Conservation (phyloP, 2,888 invertebrate genomes). For the Drosophila nigricruria region DNA sequence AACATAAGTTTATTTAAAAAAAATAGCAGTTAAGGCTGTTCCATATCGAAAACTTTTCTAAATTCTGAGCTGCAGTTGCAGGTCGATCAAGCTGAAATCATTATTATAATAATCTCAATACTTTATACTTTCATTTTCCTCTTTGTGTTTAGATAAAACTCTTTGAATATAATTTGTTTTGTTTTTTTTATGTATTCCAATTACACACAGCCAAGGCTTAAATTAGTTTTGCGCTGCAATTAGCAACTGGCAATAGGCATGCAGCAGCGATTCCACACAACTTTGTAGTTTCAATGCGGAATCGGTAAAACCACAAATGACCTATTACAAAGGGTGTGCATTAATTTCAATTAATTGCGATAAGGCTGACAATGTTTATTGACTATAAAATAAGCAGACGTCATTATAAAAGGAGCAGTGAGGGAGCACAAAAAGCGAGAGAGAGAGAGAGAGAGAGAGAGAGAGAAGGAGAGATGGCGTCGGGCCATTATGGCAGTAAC, state of each 20-base stretch:
- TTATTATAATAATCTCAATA: background rate
- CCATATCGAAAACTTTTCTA: background rate
- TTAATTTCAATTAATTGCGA: constrained; percentile 78
- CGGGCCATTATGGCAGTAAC: constrained; percentile 31
- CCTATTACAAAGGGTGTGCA: constrained; percentile 56
- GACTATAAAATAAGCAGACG: constrained; percentile 65
- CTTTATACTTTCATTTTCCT: background rate
- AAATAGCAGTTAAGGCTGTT: constrained; percentile 46
- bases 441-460: background rate
- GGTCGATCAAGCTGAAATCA: background rate
- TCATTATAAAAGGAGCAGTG: background rate
- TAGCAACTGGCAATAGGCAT: background rate
- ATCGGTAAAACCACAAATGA: constrained; percentile 49
- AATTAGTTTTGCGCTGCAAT: constrained; percentile 11
- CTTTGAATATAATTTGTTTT: too few relatives aligned
- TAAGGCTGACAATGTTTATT: constrained; percentile 72
- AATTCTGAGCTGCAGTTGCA: background rate
- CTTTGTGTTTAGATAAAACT: background rate
- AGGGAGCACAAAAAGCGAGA: background rate
- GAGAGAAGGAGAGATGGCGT: background rate
- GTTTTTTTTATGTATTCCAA: background rate
- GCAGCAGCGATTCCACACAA: background rate
- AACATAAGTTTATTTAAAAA: constrained; percentile 71
- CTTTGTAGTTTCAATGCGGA: background rate
- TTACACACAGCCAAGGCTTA: constrained; percentile 26